These are phyloP conservation scores for Periophthalmus magnuspinnatus DNA, from an alignment of 2,797 vertebrate species.

Conservation along the genomic window DNA sequence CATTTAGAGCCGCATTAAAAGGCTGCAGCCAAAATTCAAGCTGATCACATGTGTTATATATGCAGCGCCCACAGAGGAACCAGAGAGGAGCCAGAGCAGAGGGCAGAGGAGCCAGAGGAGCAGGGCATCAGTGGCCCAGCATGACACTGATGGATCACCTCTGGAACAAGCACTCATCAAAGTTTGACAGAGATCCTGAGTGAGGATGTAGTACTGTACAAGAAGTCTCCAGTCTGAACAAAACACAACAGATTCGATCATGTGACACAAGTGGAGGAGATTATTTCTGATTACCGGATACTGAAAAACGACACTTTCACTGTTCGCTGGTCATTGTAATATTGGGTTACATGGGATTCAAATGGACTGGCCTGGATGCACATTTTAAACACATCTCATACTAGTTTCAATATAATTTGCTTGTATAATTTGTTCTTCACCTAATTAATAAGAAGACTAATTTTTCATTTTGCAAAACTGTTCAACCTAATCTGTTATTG, in stretches of 20 bases:
- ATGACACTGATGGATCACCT: constrained; percentile 34
- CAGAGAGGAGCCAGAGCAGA: constrained; percentile 9
- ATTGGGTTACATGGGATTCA: neutral
- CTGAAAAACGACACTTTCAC: constrained; percentile 5
- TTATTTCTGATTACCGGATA: neutral
- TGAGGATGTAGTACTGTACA: neutral
- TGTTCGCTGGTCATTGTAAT: neutral
- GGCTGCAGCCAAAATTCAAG: constrained; percentile 51
- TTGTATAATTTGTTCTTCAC: too few species aligned
- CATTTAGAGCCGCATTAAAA: constrained; percentile 50
- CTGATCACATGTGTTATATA: constrained; percentile 52
- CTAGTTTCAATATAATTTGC: too few species aligned
- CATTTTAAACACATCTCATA: neutral
- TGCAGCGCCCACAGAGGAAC: constrained; percentile 23
- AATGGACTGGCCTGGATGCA: neutral
- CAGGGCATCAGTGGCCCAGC: constrained; percentile 38
- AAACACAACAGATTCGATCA: neutral
- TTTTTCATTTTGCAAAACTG: too few species aligned
- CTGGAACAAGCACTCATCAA: constrained; percentile 22
- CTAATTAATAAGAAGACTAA: too few species aligned
- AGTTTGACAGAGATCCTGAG: neutral
- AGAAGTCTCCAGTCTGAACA: neutral
- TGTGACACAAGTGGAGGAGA: neutral
- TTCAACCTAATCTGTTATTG: too few species aligned
- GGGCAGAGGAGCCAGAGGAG: constrained; percentile 21